Evolutionary conservation across 2,888 invertebrate genomes (phyloP), one percentile per base, ranked within the genome.

Genomic region (Parnassius orleans): DNA sequence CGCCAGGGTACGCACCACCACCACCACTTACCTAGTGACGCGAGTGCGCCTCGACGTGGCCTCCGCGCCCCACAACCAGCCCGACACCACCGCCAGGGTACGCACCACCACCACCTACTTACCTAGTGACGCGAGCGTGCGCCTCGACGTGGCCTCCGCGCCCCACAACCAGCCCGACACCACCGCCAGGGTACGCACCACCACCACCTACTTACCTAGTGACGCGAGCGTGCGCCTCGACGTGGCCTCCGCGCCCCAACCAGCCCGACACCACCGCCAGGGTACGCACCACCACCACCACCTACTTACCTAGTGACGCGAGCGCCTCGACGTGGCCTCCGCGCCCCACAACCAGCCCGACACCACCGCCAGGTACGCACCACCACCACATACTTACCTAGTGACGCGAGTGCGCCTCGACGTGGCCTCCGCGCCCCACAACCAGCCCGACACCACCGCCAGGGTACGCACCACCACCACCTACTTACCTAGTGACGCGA

Each of bases 361-460:
- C 10, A 63, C 81, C 44, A 72, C 77, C 3, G 79, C 86, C 19
- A 85, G 82, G 85, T 86, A 9, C 1, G 5, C 33, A 33, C 7
- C 7, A 1, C 33, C 7, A 33, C 33, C n/a, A n/a, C n/a, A n/a
- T n/a, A n/a, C n/a, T n/a, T n/a, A n/a, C n/a, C n/a, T n/a, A n/a
- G n/a, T n/a, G 96, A 98, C 80, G 78, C 90, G 19, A 93, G 93
- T 93, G 68, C 87, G 93, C 19, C 84, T 91, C 46, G 95, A 96
- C 75, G 84, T 94, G 1, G 94, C 95, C 65, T 73, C 88, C 3
- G 75, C 87, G 53, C 93, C 93, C 0, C 76, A 86, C 14, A 61
- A 69, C 2, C 24, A 70, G 65, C 77, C 80, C 11, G 15, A 60
- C 10, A 63, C 81, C 44, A 72, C 77, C 3, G 79, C 86, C 19